Conservation (phyloP, 2,797 vertebrate species). For the Malurus splendens region DNA sequence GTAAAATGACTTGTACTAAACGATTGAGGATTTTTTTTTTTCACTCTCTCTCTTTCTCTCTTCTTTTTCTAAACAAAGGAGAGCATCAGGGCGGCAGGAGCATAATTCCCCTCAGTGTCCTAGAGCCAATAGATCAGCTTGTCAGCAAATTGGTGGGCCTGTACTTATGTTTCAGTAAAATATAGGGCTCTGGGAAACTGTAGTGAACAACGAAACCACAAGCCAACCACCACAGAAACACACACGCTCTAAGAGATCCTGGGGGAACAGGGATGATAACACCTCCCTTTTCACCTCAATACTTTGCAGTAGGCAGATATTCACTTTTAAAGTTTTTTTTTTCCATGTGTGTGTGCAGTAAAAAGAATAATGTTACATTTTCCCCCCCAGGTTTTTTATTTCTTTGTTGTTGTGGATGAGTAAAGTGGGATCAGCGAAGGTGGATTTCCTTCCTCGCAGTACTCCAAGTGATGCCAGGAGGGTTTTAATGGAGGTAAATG, state of each 20-base stretch:
- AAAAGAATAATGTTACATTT: not conserved
- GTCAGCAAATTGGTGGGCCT: constrained; percentile 68
- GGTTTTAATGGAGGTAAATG: not conserved
- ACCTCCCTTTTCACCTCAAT: not conserved
- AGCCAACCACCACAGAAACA: constrained; percentile 23
- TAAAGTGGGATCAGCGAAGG: not conserved
- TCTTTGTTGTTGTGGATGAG: not conserved
- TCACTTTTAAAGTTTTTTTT: not conserved
- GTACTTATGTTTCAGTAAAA: constrained; percentile 28
- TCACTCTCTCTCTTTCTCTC: constrained; percentile 73
- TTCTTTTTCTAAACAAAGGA: constrained; percentile 88
- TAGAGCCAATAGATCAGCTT: constrained; percentile 67
- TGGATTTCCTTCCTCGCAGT: not conserved
- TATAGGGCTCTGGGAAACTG: constrained; percentile 32
- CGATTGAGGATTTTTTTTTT: constrained; percentile 88
- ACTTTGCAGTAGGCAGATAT: not conserved
- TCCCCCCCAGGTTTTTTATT: not conserved
- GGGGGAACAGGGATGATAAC: not conserved
- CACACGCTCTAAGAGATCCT: not conserved
- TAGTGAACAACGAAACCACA: constrained; percentile 23
- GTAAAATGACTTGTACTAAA: constrained; percentile 98
- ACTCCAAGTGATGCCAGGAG: not conserved
- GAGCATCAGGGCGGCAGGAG: constrained; percentile 68
- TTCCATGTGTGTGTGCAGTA: not conserved
- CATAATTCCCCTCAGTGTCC: constrained; percentile 72